phyloP scores from a whole-genome alignment of 2,797 vertebrate genomes.

The Acridotheres tristis region DNA sequence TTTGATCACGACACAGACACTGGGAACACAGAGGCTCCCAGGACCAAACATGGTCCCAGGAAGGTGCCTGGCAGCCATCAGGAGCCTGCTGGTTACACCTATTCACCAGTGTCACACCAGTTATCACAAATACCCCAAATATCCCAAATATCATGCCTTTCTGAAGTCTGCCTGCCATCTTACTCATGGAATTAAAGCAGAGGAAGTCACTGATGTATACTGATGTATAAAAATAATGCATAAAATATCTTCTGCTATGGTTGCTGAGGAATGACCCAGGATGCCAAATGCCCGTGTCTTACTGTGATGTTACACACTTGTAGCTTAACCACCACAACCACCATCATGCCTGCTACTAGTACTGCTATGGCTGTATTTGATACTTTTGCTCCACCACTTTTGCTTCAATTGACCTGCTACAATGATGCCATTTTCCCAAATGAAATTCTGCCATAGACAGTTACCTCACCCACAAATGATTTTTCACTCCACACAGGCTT shows the following conservation, averaged over 20 bases:
- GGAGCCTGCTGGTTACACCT: not conserved
- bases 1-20: accelerated
- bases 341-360: not conserved
- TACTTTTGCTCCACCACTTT: not conserved
- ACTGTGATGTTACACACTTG: not conserved
- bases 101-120: not conserved
- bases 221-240: not conserved
- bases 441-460: not conserved
- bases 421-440: not conserved
- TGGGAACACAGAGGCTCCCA: not conserved
- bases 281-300: accelerated
- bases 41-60: accelerated
- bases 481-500: not conserved
- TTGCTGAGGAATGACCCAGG: not conserved
- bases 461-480: not conserved
- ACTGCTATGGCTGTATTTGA: not conserved
- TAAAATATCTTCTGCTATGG: not conserved
- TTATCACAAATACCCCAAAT: not conserved
- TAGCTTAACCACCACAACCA: not conserved
- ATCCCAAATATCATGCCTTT: not conserved
- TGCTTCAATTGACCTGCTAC: not conserved
- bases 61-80: not conserved
- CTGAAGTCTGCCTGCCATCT: not conserved
- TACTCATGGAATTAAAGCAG: not conserved
- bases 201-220: not conserved